phyloP scores from a whole-genome alignment of 1,140 invertebrate species.

The Saccostrea echinata region DNA sequence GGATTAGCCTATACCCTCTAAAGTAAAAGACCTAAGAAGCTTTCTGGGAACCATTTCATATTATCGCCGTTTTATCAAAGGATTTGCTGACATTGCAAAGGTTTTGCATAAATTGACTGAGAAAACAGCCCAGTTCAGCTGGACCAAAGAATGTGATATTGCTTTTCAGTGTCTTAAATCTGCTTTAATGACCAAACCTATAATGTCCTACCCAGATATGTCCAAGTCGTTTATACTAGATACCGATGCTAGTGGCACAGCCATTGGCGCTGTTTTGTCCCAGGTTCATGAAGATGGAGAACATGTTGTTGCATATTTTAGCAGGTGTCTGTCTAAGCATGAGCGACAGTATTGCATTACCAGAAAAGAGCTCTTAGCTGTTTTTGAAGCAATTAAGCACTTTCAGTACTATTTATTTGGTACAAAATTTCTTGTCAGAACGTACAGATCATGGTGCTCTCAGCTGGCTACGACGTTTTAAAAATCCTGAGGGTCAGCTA shows the following conservation, averaged over 20 bases:
- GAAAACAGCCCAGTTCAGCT: not conserved
- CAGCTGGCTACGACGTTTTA: too few species aligned
- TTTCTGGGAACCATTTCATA: conserved; percentile 37
- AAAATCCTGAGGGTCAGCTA: conserved; percentile 35
- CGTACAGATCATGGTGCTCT: conserved; percentile 43
- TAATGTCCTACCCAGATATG: conserved; percentile 58
- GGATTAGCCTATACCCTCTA: conserved; percentile 47
- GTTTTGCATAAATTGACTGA: conserved; percentile 37
- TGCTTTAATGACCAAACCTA: conserved; percentile 13
- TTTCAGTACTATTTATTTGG: conserved; percentile 41
- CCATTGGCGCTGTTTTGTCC: conserved; percentile 70
- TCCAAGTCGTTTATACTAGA: conserved; percentile 73
- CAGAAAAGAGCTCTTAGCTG: not conserved
- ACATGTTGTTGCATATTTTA: conserved; percentile 13
- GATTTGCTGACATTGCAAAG: conserved; percentile 33
- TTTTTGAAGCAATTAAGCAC: conserved; percentile 24
- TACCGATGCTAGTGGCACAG: conserved; percentile 78
- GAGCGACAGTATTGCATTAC: conserved; percentile 35
- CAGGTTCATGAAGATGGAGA: not conserved
- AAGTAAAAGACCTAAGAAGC: conserved; percentile 22
- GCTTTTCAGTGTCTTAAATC: conserved; percentile 8
- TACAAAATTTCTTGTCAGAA: conserved; percentile 1
- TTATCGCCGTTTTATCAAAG: conserved; percentile 41
- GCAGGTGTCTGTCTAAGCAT: not conserved
- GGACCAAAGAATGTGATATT: not conserved